Evolutionary conservation across 2,797 vertebrate species (phyloP).

Genomic region (Siniperca obscura): DNA sequence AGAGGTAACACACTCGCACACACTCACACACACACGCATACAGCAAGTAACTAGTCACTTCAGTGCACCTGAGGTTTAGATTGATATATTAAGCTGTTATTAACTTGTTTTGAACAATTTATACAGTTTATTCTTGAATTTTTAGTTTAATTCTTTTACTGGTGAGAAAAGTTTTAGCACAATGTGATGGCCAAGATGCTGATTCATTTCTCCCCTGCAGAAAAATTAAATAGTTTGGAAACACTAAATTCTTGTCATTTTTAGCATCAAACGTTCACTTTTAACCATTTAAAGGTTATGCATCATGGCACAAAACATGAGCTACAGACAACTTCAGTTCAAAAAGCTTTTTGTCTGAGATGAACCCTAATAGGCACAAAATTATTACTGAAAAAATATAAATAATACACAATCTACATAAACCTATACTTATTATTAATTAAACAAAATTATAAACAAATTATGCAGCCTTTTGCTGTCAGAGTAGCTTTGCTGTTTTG

Average conservation of each 20-base stretch:
- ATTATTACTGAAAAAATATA: not conserved
- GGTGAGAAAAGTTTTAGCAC: not conserved
- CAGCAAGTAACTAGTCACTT: not conserved
- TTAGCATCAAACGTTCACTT: not conserved
- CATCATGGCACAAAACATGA: not conserved
- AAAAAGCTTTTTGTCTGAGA: not conserved
- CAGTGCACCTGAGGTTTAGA: not conserved
- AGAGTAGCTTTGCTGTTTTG: conserved; percentile 12
- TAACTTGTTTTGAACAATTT: not conserved
- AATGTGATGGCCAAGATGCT: not conserved
- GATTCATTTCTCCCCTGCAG: not conserved
- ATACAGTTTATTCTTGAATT: not conserved
- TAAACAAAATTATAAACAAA: not conserved
- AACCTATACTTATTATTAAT: not conserved
- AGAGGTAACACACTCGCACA: conserved; percentile 83
- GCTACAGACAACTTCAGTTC: not conserved
- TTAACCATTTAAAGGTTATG: not conserved
- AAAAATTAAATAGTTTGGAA: not conserved
- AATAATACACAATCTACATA: not conserved
- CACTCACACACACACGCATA: conserved; percentile 12
- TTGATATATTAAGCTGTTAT: not conserved
- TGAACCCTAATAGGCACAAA: not conserved
- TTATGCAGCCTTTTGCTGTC: conserved; percentile 9
- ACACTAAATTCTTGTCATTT: not conserved
- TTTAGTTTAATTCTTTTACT: not conserved